Conservation (phyloP, 2,888 invertebrate genomes). For the Chrysotoxum bicinctum region DNA sequence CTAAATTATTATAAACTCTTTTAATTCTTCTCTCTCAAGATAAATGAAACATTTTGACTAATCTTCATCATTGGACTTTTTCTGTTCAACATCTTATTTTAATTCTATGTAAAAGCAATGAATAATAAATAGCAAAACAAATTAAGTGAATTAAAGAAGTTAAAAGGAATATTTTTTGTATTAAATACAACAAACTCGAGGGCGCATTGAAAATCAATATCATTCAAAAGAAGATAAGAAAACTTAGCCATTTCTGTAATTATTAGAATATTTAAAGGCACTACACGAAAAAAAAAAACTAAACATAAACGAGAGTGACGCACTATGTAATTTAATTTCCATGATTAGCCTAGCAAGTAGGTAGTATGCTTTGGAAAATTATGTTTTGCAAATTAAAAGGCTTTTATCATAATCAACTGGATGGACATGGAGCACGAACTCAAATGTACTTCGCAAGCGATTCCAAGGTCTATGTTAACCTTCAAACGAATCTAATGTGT, state of each 20-base stretch:
- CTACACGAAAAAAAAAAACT: background rate
- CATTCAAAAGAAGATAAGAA: background rate
- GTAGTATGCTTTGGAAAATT: background rate
- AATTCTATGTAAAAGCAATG: too few species aligned
- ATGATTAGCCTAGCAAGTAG: background rate
- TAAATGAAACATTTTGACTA: too few species aligned
- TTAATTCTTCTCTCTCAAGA: too few species aligned
- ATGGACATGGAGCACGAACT: slow-evolving; percentile 2
- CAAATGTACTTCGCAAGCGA: background rate
- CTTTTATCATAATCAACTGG: slow-evolving; percentile 6
- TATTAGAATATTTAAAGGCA: background rate
- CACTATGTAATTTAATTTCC: background rate
- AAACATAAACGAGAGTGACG: background rate
- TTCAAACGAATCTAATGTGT: background rate
- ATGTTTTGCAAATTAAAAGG: background rate
- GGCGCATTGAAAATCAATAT: slow-evolving; percentile 7
- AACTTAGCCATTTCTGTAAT: background rate
- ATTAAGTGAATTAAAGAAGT: background rate
- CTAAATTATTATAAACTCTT: too few species aligned
- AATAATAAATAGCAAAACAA: background rate
- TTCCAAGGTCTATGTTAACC: background rate
- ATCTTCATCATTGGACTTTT: too few species aligned
- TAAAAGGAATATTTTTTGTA: background rate
- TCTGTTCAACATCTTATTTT: too few species aligned
- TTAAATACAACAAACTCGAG: background rate